Base-by-base conservation (phyloP, 2,888 invertebrate genomes). In the Lasioglossum pauxillum region DNA sequence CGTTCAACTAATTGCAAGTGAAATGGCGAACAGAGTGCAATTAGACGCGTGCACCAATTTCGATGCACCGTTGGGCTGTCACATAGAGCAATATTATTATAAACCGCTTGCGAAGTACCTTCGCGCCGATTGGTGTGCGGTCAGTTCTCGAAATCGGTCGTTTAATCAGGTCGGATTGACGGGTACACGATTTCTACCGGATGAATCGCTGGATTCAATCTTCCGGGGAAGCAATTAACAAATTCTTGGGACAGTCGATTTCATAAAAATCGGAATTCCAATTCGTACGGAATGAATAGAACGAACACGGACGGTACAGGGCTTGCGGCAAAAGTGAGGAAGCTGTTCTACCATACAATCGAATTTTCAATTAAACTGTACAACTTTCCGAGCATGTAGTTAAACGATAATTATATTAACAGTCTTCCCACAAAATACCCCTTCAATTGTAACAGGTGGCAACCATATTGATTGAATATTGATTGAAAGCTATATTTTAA, bases 51-150 rank as follows among this genome's bases (percentile, higher is more conserved):
- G 64, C 31, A 64, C 64, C 64, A 64, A 64, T 64, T 64, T 31
- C 64, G 16, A 31, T 64, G 16, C 64, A 64, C 64, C 31, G 16
- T 64, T 31, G 16, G 16, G 27, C 27, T 16, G 14, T 31, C 60
- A 60, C 35, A 35, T 7, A 7, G 67, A 35, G 35, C 31, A 67
- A 67, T 67, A 67, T 67, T 67, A 35, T 67, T 35, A 67, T 67
- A 67, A 67, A 67, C 67, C 67, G 23, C 67, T 67, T 67, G 8
- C 67, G 35, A 35, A 67, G 67, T 67, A 35, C 67, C 67, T 67
- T 67, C 23, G 7, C 35, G 16, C 31, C 67, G 35, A 67, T 35
- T 35, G 67, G 35, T 67, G 35, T 67, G 35, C 67, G 67, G 67
- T 67, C 67, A 67, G 35, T 67, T 67, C 19, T 35, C 19, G 35